These are phyloP conservation scores for Erethizon dorsatum DNA, from an alignment of 2,797 vertebrate genomes.

Conservation along the genomic window DNA sequence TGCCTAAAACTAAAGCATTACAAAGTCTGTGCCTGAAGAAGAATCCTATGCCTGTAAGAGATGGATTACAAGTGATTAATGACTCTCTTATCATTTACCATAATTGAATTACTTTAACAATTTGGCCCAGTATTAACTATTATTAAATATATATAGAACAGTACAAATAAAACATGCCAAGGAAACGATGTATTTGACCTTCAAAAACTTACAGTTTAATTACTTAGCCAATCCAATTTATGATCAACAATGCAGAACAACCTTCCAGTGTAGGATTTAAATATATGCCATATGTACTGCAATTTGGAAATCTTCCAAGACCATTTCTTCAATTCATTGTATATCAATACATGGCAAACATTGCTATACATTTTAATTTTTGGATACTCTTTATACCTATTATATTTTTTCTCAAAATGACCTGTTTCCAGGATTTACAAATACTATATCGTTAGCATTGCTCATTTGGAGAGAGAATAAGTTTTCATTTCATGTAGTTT, in stretches of 20 bases:
- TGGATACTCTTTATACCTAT: not conserved
- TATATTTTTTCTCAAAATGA: conserved; percentile 48
- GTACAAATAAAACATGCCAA: conserved; percentile 66
- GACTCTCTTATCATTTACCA: conserved; percentile 73
- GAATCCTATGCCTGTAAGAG: conserved; percentile 67
- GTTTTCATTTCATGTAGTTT: conserved; percentile 39
- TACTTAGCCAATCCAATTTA: conserved; percentile 72
- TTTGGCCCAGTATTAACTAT: conserved; percentile 52
- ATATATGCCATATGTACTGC: not conserved
- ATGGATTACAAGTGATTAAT: conserved; percentile 81
- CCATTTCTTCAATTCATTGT: not conserved
- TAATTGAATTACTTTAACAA: conserved; percentile 81
- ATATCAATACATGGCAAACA: not conserved
- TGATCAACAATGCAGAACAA: conserved; percentile 66
- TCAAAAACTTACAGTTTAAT: conserved; percentile 76
- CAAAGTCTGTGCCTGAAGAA: conserved; percentile 49
- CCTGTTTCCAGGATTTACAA: not conserved
- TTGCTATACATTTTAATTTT: conserved; percentile 24
- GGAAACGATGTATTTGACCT: conserved; percentile 75
- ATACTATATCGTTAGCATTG: not conserved
- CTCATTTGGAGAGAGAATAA: not conserved
- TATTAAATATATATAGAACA: conserved; percentile 68
- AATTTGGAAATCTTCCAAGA: not conserved
- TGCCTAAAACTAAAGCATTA: conserved; percentile 68
- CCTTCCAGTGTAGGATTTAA: not conserved